Evolutionary conservation across 2,888 invertebrate species (phyloP).

Genomic region (Scaptomyza flava): DNA sequence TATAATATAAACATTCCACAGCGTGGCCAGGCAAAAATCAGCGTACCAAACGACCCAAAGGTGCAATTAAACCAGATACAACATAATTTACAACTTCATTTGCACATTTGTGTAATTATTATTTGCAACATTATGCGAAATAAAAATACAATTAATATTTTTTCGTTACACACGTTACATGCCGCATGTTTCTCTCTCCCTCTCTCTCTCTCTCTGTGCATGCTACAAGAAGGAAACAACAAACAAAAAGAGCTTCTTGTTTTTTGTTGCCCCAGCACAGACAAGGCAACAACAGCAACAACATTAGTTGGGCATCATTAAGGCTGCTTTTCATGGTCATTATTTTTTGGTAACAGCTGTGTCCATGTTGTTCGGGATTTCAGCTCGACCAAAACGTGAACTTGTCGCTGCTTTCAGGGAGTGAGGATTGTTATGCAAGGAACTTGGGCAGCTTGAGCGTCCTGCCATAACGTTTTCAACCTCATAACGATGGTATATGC

Average conservation of each 20-base stretch:
- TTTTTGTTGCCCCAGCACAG: constrained; percentile 11
- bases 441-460: constrained; percentile 15
- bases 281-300: constrained; percentile 36
- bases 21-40: constrained; percentile 42
- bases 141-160: constrained; percentile 82
- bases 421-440: constrained; percentile 8
- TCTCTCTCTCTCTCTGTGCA: not conserved
- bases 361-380: constrained; percentile 76
- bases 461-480: constrained; percentile 33
- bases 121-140: constrained; percentile 80
- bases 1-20: constrained; percentile 8
- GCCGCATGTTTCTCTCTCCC: constrained; percentile 29
- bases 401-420: constrained; percentile 12
- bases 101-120: constrained; percentile 81
- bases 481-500: constrained; percentile 66
- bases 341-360: constrained; percentile 84
- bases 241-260: constrained; percentile 1
- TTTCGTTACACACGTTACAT: constrained; percentile 53
- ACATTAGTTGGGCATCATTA: constrained; percentile 84
- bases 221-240: constrained; percentile 15
- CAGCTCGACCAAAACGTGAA: constrained; percentile 47
- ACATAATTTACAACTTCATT: constrained; percentile 82
- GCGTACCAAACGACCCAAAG: constrained; percentile 48
- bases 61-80: constrained; percentile 75
- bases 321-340: constrained; percentile 84